Evolutionary conservation across 64 coral and sea anemone species (phyloP).

Genomic region (Trachythela sp.): DNA sequence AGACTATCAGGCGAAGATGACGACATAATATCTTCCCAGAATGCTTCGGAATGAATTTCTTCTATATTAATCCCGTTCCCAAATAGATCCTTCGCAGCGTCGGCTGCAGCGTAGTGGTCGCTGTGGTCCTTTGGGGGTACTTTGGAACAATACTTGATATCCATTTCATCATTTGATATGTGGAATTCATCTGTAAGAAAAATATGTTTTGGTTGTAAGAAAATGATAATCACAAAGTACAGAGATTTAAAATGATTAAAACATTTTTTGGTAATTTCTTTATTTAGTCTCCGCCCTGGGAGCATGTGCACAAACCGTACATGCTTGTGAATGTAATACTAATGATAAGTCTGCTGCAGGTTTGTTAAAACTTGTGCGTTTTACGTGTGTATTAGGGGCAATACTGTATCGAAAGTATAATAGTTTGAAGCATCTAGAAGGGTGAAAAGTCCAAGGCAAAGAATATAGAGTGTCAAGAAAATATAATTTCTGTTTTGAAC

Average conservation of each 20-base stretch:
- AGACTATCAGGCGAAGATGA: constrained; percentile 50
- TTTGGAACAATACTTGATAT: constrained; percentile 31
- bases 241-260: background rate
- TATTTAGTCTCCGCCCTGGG: no score
- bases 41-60: constrained; percentile 91
- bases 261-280: background rate
- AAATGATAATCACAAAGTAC: background rate
- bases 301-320: no score
- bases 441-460: no score
- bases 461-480: no score
- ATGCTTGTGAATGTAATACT: no score
- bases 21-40: constrained; percentile 98
- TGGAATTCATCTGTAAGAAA: constrained; percentile 67
- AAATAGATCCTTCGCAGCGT: constrained; percentile 99
- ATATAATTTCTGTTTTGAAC: no score
- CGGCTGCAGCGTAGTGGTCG: constrained; percentile 84
- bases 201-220: background rate
- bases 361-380: no score
- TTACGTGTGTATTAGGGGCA: no score
- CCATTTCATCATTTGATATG: constrained; percentile 77
- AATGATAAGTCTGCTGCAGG: no score
- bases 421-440: no score
- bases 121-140: constrained; percentile 42
- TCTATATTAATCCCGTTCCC: constrained; percentile 78
- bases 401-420: no score